These are phyloP conservation scores for Oncorhynchus gorbuscha DNA, from an alignment of 2,113 vertebrate genomes.

Conservation along the genomic window DNA sequence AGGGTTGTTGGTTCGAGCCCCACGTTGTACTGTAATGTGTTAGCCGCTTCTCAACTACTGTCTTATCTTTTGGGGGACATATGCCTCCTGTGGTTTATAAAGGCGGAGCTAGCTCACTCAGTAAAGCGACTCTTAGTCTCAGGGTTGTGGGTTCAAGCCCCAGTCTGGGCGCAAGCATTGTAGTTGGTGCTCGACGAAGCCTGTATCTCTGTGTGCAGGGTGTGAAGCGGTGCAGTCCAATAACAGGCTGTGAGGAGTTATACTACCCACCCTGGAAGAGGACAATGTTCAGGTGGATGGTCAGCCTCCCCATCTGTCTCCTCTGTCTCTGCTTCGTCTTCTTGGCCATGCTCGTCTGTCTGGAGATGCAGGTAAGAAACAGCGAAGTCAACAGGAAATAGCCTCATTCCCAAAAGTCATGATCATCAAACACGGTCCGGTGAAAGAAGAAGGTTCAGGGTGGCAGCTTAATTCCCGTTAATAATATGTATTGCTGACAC, in stretches of 20 bases:
- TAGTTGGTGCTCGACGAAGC: no score
- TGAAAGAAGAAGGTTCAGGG: no score
- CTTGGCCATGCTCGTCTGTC: constrained; percentile 92
- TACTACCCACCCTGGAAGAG: constrained; percentile 95
- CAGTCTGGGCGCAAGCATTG: constrained; percentile 39
- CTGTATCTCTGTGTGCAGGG: constrained; percentile 70
- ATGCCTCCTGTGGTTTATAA: fast-evolving
- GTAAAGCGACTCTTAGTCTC: constrained; percentile 69
- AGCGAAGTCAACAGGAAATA: neutral
- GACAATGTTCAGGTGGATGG: constrained; percentile 86
- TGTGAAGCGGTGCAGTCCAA: constrained; percentile 86
- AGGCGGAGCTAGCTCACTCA: constrained; percentile 55
- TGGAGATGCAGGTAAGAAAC: constrained; percentile 88
- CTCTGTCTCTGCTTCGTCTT: constrained; percentile 89
- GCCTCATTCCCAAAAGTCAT: neutral
- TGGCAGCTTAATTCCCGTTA: no score
- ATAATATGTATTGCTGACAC: no score
- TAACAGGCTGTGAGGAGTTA: constrained; percentile 90
- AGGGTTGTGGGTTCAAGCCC: constrained; percentile 64
- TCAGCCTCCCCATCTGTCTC: constrained; percentile 91
- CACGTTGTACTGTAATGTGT: constrained; percentile 40
- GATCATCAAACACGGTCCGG: no score
- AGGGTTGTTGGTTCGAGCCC: constrained; percentile 66
- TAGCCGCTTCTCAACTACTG: neutral
- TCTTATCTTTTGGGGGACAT: no score